Evolutionary conservation across 2,113 vertebrate species (phyloP).

Genomic region (Tetraodon nigroviridis): DNA sequence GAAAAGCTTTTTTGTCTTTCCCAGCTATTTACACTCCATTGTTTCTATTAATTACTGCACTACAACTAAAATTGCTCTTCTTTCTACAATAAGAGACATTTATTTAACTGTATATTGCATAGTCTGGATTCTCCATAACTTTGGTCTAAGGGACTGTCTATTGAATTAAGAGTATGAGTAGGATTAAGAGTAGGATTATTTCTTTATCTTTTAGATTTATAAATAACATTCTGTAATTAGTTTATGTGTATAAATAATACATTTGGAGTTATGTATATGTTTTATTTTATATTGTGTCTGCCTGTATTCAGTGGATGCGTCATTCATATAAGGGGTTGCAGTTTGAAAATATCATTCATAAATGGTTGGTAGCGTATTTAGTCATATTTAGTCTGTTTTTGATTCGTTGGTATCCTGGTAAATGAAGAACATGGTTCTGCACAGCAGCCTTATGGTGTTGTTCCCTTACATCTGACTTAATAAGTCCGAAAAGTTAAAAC

Average conservation of each 20-base stretch:
- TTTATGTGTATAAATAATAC: not conserved
- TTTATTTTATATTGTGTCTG: not conserved
- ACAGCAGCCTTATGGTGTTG: not conserved
- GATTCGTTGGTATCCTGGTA: not conserved
- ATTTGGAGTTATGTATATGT: not conserved
- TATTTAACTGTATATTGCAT: not conserved
- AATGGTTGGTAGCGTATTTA: not conserved
- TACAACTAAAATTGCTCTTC: conserved; percentile 19
- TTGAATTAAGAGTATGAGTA: no score
- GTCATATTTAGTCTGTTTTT: no score
- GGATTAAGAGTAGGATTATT: no score
- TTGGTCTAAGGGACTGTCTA: no score
- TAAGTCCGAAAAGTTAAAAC: conserved; percentile 8
- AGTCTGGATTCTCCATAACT: no score
- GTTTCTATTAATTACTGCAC: conserved; percentile 47
- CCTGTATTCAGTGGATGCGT: no score
- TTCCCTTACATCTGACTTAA: no score
- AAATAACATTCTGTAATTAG: no score
- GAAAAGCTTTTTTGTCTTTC: conserved; percentile 39
- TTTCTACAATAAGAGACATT: not conserved
- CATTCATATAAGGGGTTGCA: no score
- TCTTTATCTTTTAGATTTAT: no score
- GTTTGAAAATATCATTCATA: not conserved
- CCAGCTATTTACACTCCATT: conserved; percentile 28
- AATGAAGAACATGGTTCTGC: not conserved